Conservation (phyloP, 2,797 vertebrate species). For the Malacoctenus gilli region DNA sequence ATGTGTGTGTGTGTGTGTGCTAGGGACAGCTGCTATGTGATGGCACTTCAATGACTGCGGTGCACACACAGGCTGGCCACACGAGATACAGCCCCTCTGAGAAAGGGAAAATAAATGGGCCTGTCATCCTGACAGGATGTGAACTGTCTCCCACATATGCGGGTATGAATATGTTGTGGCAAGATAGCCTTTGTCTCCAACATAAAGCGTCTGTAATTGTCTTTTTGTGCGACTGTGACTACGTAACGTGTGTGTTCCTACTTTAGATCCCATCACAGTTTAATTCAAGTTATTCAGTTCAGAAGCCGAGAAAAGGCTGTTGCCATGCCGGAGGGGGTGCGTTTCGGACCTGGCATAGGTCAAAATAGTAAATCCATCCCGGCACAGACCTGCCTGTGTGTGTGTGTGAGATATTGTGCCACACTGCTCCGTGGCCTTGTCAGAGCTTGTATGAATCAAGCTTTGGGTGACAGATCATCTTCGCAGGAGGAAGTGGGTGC, state of each 20-base stretch:
- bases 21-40: constrained; percentile 58
- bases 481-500: constrained; percentile 53
- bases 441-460: constrained; percentile 62
- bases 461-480: constrained; percentile 59
- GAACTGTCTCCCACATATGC: constrained; percentile 69
- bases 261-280: constrained; percentile 30
- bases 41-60: constrained; percentile 54
- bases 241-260: constrained; percentile 16
- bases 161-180: constrained; percentile 45
- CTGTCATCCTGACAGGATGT: constrained; percentile 77
- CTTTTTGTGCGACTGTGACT: constrained; percentile 23
- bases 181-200: constrained; percentile 52
- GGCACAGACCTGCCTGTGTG: constrained; percentile 34
- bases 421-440: constrained; percentile 53
- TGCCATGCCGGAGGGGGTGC: constrained; percentile 4
- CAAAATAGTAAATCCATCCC: constrained; percentile 36
- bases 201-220: constrained; percentile 37
- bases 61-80: constrained; percentile 61
- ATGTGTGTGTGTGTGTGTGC: constrained; percentile 15
- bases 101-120: constrained; percentile 79
- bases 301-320: constrained; percentile 24
- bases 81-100: constrained; percentile 72
- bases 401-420: constrained; percentile 30
- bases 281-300: constrained; percentile 28
- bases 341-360: constrained; percentile 32